phyloP scores from a whole-genome alignment of 1,140 invertebrate genomes.

The Chymomyza costata region DNA sequence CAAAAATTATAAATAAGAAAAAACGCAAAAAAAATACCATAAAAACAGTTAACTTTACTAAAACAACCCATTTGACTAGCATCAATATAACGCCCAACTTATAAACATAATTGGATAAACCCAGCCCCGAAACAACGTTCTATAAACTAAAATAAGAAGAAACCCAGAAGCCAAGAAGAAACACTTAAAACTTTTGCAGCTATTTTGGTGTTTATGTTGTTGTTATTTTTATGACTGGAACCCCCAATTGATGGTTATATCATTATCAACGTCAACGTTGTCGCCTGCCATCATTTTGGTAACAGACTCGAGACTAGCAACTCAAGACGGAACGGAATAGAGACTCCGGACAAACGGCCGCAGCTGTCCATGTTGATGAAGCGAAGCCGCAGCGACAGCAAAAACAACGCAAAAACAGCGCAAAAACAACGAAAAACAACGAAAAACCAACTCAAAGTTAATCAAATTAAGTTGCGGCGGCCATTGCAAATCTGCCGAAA shows the following conservation, averaged over 20 bases:
- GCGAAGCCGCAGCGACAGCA: conserved; percentile 52
- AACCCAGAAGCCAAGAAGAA: conserved; percentile 34
- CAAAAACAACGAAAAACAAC: conserved; percentile 18
- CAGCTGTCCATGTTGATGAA: conserved; percentile 41
- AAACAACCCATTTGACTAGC: conserved; percentile 59
- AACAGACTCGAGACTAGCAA: no score
- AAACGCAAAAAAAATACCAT: no score
- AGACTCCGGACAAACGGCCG: no score
- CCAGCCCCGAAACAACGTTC: conserved; percentile 36
- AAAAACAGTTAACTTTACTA: no score
- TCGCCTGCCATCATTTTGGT: no score
- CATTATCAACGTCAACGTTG: conserved; percentile 50
- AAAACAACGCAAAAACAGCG: conserved; percentile 36
- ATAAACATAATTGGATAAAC: conserved; percentile 14
- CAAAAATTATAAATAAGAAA: no score
- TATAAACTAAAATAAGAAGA: conserved; percentile 53
- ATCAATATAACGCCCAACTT: conserved; percentile 2
- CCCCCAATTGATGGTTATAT: conserved; percentile 50
- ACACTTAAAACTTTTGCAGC: conserved; percentile 56
- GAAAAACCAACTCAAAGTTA: conserved; percentile 55
- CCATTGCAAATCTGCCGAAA: conserved; percentile 45
- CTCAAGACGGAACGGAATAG: no score
- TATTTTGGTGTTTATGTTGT: conserved; percentile 24
- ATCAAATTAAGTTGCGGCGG: conserved; percentile 65
- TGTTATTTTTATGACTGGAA: conserved; percentile 24